Evolutionary conservation across 2,888 invertebrate genomes (phyloP), one percentile per base, ranked within the genome.

Genomic region (Leptopilina myrica): DNA sequence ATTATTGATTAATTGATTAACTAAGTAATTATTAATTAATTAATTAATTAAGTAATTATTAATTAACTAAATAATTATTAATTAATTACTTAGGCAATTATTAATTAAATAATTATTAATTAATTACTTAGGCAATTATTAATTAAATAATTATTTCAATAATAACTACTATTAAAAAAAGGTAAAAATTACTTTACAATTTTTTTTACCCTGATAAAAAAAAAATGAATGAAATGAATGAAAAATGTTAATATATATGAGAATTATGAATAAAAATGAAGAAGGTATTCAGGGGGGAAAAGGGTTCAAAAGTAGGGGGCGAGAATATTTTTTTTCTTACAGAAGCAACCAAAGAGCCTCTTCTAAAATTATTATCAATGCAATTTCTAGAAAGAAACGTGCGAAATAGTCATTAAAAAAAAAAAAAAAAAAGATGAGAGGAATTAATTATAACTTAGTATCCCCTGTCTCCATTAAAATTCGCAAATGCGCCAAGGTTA

Each of bases 401-500:
- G 69, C 69, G 53, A 69, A 20, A 69, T 26, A 56, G 8, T 53
- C 53, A 53, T 26, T 64, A 1, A 12, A 12, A 49, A 49, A 9
- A 15, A 66, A 40, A 40, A 62, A n/a, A 59, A 73, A 66, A 76
- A 73, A n/a, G 20, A 5, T 15, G 76, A 79, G 65, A 49, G 65
- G 77, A 75, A 75, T 75, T 66, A 11, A 11, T 49, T 12, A 49
- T 49, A 49, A 49, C 33, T 73, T 56, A 73, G 40, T 73, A 73
- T 84, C 85, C 85, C 83, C 82, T 82, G 83, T 80, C 85, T 85
- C 86, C 89, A 81, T 86, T 88, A 76, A 87, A 15, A 78, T 87
- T 88, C 78, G 85, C 88, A 80, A 86, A 89, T 64, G 86, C 87
- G 81, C 90, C 90, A 79, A 89, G 82, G 82, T 87, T 88, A 81